These are phyloP conservation scores for Calycopis cecrops DNA, from an alignment of 1,140 invertebrate genomes.

Conservation along the genomic window DNA sequence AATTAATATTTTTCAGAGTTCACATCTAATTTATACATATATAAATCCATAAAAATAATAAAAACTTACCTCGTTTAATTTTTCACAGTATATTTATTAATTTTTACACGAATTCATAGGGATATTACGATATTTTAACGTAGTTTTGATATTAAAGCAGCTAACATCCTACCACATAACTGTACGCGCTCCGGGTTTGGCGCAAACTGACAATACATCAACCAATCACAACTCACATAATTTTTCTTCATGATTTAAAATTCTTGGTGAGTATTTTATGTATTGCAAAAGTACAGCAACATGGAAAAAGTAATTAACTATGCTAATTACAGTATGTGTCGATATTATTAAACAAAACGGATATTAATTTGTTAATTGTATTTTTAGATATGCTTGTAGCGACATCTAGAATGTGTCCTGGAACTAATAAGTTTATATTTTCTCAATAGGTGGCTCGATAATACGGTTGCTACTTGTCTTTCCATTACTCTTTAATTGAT, in stretches of 20 bases:
- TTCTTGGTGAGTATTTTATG: too few species aligned
- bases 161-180: constrained; percentile 23
- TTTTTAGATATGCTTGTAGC: not conserved
- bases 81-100: not conserved
- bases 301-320: not conserved
- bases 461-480: not conserved
- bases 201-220: constrained; percentile 39
- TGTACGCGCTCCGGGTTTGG: constrained; percentile 36
- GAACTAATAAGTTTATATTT: not conserved
- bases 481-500: not conserved
- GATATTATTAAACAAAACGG: not conserved
- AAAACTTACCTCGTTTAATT: constrained; percentile 1
- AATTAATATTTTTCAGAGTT: not conserved
- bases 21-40: not conserved
- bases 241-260: not conserved
- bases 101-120: not conserved
- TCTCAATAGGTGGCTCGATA: not conserved
- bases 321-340: not conserved
- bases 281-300: not conserved
- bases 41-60: too few species aligned
- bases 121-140: not conserved
- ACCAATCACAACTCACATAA: not conserved
- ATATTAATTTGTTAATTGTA: not conserved
- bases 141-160: not conserved
- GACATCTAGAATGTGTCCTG: not conserved